Conservation (phyloP, 2,888 invertebrate species). For the Sminthurides aquaticus region DNA sequence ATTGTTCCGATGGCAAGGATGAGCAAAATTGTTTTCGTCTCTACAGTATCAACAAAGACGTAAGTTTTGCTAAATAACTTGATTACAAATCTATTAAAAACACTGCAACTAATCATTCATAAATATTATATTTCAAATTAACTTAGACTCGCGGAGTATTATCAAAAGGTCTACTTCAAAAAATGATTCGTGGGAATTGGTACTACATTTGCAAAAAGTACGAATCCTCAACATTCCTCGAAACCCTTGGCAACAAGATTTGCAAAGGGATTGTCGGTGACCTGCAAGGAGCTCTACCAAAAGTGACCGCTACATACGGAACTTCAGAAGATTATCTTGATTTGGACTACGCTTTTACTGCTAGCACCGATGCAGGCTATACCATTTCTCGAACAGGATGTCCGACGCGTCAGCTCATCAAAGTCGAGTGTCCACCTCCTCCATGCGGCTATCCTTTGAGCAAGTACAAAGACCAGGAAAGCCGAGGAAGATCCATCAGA, state of each 20-base stretch:
- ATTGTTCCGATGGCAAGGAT: slow-evolving; percentile 66
- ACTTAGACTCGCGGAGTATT: slow-evolving; percentile 29
- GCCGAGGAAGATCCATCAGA: not conserved
- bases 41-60: slow-evolving; percentile 20
- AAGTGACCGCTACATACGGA: not conserved
- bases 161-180: slow-evolving; percentile 32
- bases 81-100: not conserved
- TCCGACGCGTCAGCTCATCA: slow-evolving; percentile 12
- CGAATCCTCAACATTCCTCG: slow-evolving; percentile 15
- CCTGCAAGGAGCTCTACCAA: slow-evolving; percentile 9
- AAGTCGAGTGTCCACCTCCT: slow-evolving; percentile 28
- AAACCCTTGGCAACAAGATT: slow-evolving; percentile 24
- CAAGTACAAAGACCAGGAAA: slow-evolving; percentile 13
- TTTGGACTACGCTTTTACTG: slow-evolving; percentile 14
- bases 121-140: slow-evolving; percentile 6
- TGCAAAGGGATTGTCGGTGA: slow-evolving; percentile 30
- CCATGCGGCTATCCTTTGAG: slow-evolving; percentile 24
- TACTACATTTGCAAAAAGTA: slow-evolving; percentile 31
- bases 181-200: slow-evolving; percentile 30
- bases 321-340: slow-evolving; percentile 3
- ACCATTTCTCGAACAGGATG: slow-evolving; percentile 3
- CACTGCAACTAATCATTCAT: not conserved
- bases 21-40: slow-evolving; percentile 59
- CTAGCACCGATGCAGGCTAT: slow-evolving; percentile 14
- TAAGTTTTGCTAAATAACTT: slow-evolving; percentile 6